These are phyloP conservation scores for Drosophila equinoxialis DNA, from an alignment of 1,140 invertebrate genomes.

Conservation along the genomic window DNA sequence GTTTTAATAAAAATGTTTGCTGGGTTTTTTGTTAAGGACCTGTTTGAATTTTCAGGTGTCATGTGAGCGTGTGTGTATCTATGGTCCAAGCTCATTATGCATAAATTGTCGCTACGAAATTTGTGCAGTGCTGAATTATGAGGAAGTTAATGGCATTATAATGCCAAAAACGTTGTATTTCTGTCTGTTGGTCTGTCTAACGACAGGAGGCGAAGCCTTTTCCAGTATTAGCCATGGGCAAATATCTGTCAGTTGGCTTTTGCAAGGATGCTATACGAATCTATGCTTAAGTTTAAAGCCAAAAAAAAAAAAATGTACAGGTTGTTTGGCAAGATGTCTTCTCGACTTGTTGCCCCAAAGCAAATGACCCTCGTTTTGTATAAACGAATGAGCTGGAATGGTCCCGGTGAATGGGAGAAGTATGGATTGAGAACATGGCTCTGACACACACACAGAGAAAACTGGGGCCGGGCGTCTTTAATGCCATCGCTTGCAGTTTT, in stretches of 20 bases:
- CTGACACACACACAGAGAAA: slow-evolving; percentile 15
- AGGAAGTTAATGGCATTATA: slow-evolving; percentile 79
- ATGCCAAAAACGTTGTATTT: slow-evolving; percentile 61
- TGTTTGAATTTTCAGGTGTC: slow-evolving; percentile 12
- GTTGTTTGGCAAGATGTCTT: slow-evolving; percentile 14
- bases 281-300: slow-evolving; percentile 22
- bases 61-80: slow-evolving; percentile 15
- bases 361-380: slow-evolving; percentile 58
- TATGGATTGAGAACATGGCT: slow-evolving; percentile 2
- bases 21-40: slow-evolving; percentile 25
- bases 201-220: slow-evolving; percentile 5
- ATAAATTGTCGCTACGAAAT: slow-evolving; percentile 72
- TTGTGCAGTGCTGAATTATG: slow-evolving; percentile 73
- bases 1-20: slow-evolving; percentile 15
- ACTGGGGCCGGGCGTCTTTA: slow-evolving; percentile 47
- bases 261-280: slow-evolving; percentile 6
- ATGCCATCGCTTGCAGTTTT: slow-evolving; percentile 39
- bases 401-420: neutral
- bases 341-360: slow-evolving; percentile 47
- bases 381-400: slow-evolving; percentile 3
- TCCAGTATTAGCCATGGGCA: slow-evolving; percentile 41
- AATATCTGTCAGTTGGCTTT: neutral
- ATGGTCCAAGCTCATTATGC: slow-evolving; percentile 68
- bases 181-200: slow-evolving; percentile 24
- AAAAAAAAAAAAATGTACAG: slow-evolving; percentile 3